Base-by-base conservation (phyloP, 2,888 invertebrate species). In the Oxyteleia sp. region DNA sequence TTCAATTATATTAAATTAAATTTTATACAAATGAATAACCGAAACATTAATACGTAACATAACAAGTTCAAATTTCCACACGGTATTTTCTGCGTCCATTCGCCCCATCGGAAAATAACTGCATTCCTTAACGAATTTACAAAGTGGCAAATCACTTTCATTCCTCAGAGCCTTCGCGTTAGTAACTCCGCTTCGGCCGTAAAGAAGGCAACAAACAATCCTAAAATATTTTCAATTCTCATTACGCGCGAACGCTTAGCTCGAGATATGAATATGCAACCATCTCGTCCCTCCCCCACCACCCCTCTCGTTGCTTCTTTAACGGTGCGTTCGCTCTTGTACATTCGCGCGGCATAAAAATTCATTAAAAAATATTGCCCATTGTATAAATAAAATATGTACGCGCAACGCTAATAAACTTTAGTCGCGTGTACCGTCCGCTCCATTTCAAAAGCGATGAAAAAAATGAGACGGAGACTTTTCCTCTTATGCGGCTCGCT, bases 401-500 rank as follows among this genome's bases (percentile, higher is more conserved):
- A n/a, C 15, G 16, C 20, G 20, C 26, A 29, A 45, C 23, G 75
- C 59, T 59, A 57, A 66, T 59, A 75, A 66, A 75, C 13, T 43
- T 64, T 45, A 18, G 15, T 35, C 51, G 49, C 38, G 49, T 20
- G 26, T 20, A 26, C 18, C 13, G n/a, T n/a, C 4, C 18, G 45
- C 47, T 47, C 45, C 63, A 35, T 45, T 63, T 55, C 10, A n/a
- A 49, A 38, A 64, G 53, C 57, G 32, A 49, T 20, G 75, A 18
- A 57, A 75, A n/a, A 75, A 75, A 18, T 32, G 49, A 57, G 47
- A 49, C 69, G 23, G 55, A 26, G 74, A 75, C 68, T 55, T 75
- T 69, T 75, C 69, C 57, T 69, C 74, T 59, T 61, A 43, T 16
- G 72, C 72, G 29, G 72, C 80, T 79, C 63, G 51, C 45, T 72